Evolutionary conservation across 1,140 invertebrate species (phyloP).

Genomic region (Temnothorax nylanderi): DNA sequence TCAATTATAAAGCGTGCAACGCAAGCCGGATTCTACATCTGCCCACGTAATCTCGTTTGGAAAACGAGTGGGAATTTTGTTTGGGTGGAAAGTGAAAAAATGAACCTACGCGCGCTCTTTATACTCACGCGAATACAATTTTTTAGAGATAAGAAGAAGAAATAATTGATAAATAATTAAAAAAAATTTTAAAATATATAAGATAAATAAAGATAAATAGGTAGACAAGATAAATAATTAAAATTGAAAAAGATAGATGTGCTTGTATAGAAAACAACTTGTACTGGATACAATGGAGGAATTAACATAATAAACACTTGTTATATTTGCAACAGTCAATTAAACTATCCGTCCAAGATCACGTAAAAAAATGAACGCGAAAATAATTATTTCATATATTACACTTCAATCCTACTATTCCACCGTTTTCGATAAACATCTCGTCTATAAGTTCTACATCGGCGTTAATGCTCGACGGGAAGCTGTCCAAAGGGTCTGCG

Average conservation of each 20-base stretch:
- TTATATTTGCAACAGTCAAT: neutral
- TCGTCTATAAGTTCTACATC: neutral
- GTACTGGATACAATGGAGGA: neutral
- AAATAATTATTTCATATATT: neutral
- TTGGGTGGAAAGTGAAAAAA: slow-evolving; percentile 45
- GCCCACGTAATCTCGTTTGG: slow-evolving; percentile 29
- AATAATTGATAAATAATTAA: neutral
- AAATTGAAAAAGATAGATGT: neutral
- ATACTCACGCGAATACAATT: neutral
- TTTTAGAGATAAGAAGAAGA: neutral
- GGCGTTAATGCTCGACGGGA: slow-evolving; percentile 18
- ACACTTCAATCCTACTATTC: neutral
- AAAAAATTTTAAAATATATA: neutral
- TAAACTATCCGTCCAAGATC: neutral
- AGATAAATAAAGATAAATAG: no score
- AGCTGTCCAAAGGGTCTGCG: slow-evolving; percentile 23
- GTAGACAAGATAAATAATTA: neutral
- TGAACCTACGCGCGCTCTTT: neutral
- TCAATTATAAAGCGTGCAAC: slow-evolving; percentile 31
- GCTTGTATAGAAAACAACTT: neutral
- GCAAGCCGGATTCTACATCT: slow-evolving; percentile 9
- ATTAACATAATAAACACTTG: neutral
- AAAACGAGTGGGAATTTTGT: slow-evolving; percentile 31
- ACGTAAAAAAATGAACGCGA: neutral
- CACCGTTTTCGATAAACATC: neutral